phyloP scores from a whole-genome alignment of 2,113 vertebrate genomes.

The Brachyhypopomus gauderio region DNA sequence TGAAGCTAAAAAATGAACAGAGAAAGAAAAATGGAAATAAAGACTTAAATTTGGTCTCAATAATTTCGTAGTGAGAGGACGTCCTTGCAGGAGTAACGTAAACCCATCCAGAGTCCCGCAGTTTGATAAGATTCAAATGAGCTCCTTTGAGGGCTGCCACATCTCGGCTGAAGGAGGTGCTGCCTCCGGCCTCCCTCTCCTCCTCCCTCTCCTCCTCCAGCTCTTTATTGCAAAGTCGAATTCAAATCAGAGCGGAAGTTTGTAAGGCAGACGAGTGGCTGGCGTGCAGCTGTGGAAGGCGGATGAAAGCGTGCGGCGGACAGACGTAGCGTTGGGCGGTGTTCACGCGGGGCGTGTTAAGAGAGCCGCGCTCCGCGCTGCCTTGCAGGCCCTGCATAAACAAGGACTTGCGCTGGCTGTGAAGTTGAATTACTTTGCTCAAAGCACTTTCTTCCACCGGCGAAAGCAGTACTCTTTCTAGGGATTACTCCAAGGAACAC shows the following conservation, averaged over 20 bases:
- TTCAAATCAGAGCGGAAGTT: constrained; percentile 58
- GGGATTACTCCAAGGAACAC: constrained; percentile 96
- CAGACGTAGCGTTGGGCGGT: constrained; percentile 61
- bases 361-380: constrained; percentile 59
- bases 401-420: constrained; percentile 87
- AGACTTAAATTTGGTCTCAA: neutral
- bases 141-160: neutral
- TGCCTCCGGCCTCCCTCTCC: neutral
- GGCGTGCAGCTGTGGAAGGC: constrained; percentile 53
- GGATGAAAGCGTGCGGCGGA: constrained; percentile 46
- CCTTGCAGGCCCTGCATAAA: constrained; percentile 84
- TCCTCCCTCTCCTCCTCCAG: constrained; percentile 54
- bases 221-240: constrained; percentile 56
- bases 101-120: neutral
- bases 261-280: constrained; percentile 59
- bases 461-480: constrained; percentile 84
- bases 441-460: constrained; percentile 86
- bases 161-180: too few relatives aligned
- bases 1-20: constrained; percentile 13
- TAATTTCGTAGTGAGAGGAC: neutral
- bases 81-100: neutral
- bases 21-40: neutral
- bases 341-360: constrained; percentile 74
- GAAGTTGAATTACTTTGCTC: constrained; percentile 97
- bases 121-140: constrained; percentile 18